These are phyloP conservation scores for Solea senegalensis DNA, from an alignment of 2,113 vertebrate species.

Conservation along the genomic window DNA sequence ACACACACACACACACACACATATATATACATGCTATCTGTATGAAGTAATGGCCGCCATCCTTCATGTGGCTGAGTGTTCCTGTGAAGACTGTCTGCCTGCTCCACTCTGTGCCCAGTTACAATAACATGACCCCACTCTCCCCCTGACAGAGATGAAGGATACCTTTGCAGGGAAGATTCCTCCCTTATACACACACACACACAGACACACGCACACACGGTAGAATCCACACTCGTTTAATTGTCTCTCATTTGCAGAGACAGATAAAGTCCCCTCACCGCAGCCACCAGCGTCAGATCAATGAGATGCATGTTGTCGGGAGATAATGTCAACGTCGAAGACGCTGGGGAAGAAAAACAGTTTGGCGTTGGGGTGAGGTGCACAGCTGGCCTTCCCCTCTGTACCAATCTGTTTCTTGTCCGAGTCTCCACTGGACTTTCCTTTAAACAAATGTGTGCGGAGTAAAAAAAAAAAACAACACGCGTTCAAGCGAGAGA, in stretches of 20 bases:
- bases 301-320: slow-evolving; percentile 4
- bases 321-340: slow-evolving; percentile 21
- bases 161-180: slow-evolving; percentile 40
- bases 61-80: slow-evolving; percentile 57
- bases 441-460: slow-evolving; percentile 18
- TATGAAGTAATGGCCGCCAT: slow-evolving; percentile 60
- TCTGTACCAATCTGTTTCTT: slow-evolving; percentile 30
- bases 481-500: neutral
- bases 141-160: slow-evolving; percentile 55
- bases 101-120: slow-evolving; percentile 52
- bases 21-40: slow-evolving; percentile 36
- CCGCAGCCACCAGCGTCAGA: slow-evolving; percentile 19
- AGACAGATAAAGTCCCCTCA: slow-evolving; percentile 10
- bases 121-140: slow-evolving; percentile 64
- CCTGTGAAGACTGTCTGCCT: slow-evolving; percentile 46
- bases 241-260: slow-evolving; percentile 40
- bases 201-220: slow-evolving; percentile 1
- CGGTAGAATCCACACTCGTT: slow-evolving; percentile 9
- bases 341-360: neutral
- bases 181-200: slow-evolving; percentile 12
- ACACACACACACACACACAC: slow-evolving; percentile 16
- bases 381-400: slow-evolving; percentile 18
- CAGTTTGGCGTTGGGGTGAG: slow-evolving; percentile 7
- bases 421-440: slow-evolving; percentile 40
- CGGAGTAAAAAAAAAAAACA: neutral